Evolutionary conservation across 1,140 invertebrate species (phyloP).

Genomic region (Bathynomus jamesi): DNA sequence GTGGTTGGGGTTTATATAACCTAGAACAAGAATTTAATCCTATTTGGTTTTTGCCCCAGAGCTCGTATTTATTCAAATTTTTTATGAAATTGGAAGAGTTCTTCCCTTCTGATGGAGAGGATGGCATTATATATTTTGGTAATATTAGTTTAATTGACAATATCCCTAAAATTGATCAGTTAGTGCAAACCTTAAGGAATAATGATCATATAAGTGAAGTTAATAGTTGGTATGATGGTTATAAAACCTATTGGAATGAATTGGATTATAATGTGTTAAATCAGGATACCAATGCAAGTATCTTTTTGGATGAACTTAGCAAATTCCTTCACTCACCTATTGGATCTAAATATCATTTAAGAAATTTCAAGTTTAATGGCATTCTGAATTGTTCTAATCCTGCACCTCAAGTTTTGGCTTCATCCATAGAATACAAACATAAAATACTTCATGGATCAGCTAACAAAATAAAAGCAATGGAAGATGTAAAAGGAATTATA

Average conservation of each 20-base stretch:
- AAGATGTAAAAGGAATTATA: slow-evolving; percentile 51
- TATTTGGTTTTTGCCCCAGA: slow-evolving; percentile 50
- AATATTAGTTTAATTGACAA: slow-evolving; percentile 56
- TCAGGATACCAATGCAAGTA: not conserved
- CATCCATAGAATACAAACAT: slow-evolving; percentile 37
- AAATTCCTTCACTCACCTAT: slow-evolving; percentile 59
- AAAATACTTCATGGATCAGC: slow-evolving; percentile 45
- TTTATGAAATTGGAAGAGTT: slow-evolving; percentile 32
- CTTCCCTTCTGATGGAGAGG: slow-evolving; percentile 29
- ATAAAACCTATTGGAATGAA: slow-evolving; percentile 28
- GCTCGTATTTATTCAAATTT: slow-evolving; percentile 40
- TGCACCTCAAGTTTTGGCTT: slow-evolving; percentile 22
- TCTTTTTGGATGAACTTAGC: slow-evolving; percentile 24
- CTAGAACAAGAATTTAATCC: slow-evolving; percentile 52
- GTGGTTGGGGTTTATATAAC: slow-evolving; percentile 45
- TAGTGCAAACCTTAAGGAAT: slow-evolving; percentile 8
- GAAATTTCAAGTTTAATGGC: slow-evolving; percentile 56
- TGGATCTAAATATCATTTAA: slow-evolving; percentile 57
- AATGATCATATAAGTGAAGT: slow-evolving; percentile 21
- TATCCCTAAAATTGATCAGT: slow-evolving; percentile 50
- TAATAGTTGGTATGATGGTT: slow-evolving; percentile 46
- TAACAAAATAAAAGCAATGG: slow-evolving; percentile 64
- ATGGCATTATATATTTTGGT: slow-evolving; percentile 57
- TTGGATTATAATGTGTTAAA: slow-evolving; percentile 21
- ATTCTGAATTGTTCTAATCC: slow-evolving; percentile 53